phyloP scores from a whole-genome alignment of 2,113 vertebrate species.

The Cygnus buccinator region DNA sequence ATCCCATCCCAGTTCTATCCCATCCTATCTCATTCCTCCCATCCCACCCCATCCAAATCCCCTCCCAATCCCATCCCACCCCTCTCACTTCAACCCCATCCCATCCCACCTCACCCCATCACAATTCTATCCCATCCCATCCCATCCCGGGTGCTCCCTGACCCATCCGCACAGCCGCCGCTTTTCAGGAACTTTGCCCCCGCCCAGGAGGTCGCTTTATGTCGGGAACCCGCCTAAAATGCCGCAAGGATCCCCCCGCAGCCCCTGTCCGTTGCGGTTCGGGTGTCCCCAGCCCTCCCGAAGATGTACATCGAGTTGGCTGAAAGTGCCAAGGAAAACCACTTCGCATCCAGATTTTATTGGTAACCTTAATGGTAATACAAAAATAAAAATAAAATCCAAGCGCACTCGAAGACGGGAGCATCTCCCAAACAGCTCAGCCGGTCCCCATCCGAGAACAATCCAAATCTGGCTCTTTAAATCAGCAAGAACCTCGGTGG shows the following conservation, averaged over 20 bases:
- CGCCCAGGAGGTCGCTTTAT: background rate
- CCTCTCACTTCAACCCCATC: too few species aligned
- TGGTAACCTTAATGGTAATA: background rate
- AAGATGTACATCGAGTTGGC: background rate
- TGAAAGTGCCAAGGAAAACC: background rate
- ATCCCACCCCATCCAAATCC: too few species aligned
- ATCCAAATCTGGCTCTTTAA: background rate
- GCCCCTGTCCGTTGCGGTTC: too few species aligned
- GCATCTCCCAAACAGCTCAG: background rate
- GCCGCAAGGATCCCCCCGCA: fast-evolving
- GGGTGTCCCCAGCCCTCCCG: too few species aligned
- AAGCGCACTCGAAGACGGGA: background rate
- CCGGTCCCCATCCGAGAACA: fast-evolving
- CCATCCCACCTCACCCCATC: too few species aligned
- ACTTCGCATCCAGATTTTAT: background rate
- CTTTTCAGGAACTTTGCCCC: background rate
- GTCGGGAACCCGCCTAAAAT: background rate
- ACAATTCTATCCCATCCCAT: too few species aligned
- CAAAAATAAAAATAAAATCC: background rate
- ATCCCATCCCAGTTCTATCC: too few species aligned
- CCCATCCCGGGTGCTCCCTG: background rate
- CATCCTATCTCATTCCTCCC: too few species aligned
- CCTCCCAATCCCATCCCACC: too few species aligned
- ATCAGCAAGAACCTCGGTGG: background rate
- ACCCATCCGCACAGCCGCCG: fast-evolving